A percentile compares a stretch with the other conserved stretches of the same genome.
phyloP scores from a whole-genome alignment of 2,888 invertebrate genomes.

The Netelia inedita region DNA sequence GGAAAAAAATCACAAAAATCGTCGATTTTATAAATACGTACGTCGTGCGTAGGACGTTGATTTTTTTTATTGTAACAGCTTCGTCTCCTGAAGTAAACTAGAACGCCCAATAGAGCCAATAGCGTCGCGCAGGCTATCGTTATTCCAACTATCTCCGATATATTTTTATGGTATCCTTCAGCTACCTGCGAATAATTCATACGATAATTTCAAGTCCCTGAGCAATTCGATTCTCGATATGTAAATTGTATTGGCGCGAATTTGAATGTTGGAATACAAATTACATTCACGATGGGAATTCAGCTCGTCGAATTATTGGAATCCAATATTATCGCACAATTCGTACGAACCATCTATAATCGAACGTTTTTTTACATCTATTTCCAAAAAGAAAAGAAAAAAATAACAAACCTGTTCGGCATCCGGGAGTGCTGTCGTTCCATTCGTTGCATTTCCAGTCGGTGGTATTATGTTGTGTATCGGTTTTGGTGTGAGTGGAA shows the following conservation, averaged over 20 bases:
- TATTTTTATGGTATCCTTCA: conserved; percentile 74
- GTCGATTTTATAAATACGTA: conserved; percentile 54
- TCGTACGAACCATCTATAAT: background rate
- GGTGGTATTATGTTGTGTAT: conserved; percentile 88
- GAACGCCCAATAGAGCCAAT: conserved; percentile 72
- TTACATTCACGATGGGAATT: background rate
- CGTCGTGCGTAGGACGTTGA: conserved; percentile 62
- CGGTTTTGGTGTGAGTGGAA: conserved; percentile 87
- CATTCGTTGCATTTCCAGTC: conserved; percentile 81
- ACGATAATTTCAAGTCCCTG: background rate
- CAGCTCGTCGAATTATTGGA: background rate
- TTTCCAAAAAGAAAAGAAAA: background rate
- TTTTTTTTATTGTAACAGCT: conserved; percentile 65
- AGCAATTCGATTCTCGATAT: background rate
- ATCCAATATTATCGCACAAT: background rate
- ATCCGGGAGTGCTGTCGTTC: conserved; percentile 78
- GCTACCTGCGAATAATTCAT: conserved; percentile 75
- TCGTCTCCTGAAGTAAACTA: conserved; percentile 57
- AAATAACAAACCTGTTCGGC: conserved; percentile 78
- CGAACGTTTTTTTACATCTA: background rate
- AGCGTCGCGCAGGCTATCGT: conserved; percentile 77
- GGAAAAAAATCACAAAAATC: conserved; percentile 25
- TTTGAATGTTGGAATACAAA: conserved; percentile 8
- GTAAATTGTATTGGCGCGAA: background rate
- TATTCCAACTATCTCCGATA: conserved; percentile 81